Percentiles rank a stretch among this genome's conserved stretches.
phyloP scores from a whole-genome alignment of 1,140 invertebrate species.

The Phocides pigmalion region DNA sequence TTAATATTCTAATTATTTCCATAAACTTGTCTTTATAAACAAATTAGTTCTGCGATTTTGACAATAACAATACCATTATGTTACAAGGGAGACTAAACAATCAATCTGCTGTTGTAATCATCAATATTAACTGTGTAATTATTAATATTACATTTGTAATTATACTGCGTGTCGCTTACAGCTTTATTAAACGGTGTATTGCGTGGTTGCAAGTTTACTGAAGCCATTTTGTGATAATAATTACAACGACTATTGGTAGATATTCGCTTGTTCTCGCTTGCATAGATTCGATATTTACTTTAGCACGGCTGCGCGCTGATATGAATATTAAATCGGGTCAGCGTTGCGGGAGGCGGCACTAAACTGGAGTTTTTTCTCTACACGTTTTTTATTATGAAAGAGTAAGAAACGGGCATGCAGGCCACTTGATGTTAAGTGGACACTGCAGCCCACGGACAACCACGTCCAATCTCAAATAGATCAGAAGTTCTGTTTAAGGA shows the following conservation, averaged over 20 bases:
- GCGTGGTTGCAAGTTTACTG: not conserved
- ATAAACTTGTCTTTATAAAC: conserved; percentile 1
- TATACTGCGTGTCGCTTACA: not conserved
- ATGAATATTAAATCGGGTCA: too few relatives aligned
- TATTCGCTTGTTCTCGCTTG: too few relatives aligned
- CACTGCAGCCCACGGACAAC: too few relatives aligned
- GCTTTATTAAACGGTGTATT: not conserved
- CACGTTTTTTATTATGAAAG: too few relatives aligned
- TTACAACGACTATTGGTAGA: not conserved
- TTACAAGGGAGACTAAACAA: not conserved
- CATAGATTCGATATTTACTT: too few relatives aligned
- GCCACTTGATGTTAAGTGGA: too few relatives aligned
- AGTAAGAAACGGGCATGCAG: too few relatives aligned
- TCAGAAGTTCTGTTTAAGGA: too few relatives aligned
- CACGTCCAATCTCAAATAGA: too few relatives aligned
- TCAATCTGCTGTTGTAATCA: not conserved
- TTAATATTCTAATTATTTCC: not conserved
- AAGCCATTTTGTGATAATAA: not conserved
- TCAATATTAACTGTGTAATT: conserved; percentile 2
- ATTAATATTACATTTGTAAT: conserved; percentile 1
- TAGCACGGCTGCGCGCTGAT: too few relatives aligned
- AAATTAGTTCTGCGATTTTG: not conserved
- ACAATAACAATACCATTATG: not conserved
- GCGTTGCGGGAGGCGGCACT: too few relatives aligned
- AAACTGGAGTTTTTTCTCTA: too few relatives aligned